phyloP scores from a whole-genome alignment of 2,888 invertebrate species.

The Zeuzera pyrina region DNA sequence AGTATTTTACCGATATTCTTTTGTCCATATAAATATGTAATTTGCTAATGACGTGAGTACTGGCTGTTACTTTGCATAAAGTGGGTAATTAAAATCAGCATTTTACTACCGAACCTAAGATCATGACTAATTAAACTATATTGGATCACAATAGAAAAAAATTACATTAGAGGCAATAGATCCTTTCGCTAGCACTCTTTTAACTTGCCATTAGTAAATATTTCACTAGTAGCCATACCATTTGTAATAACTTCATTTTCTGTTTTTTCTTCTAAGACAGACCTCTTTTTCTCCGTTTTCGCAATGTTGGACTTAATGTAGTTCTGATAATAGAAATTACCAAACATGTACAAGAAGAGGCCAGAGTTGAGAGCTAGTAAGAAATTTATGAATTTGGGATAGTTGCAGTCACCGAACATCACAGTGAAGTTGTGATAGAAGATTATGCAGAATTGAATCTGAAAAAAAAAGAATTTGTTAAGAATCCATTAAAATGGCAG shows the following conservation, averaged over 20 bases:
- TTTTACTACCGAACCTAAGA: no score
- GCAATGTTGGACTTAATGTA: conserved; percentile 57
- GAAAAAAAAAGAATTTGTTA: conserved; percentile 21
- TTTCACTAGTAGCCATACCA: conserved; percentile 22
- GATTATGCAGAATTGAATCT: conserved; percentile 84
- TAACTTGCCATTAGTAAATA: conserved; percentile 6
- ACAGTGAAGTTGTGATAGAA: conserved; percentile 79
- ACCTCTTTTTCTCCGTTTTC: conserved; percentile 12
- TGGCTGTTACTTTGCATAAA: no score
- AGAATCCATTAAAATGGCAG: no score
- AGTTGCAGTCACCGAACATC: conserved; percentile 79
- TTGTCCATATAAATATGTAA: no score
- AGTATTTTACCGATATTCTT: no score
- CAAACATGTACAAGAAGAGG: conserved; percentile 84
- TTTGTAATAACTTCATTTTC: conserved; percentile 18
- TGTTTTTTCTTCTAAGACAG: no score
- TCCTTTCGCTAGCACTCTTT: conserved; percentile 41
- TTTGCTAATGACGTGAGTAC: no score
- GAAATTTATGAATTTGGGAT: conserved; percentile 79
- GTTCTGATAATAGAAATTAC: conserved; percentile 80
- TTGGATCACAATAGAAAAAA: no score
- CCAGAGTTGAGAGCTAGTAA: conserved; percentile 78
- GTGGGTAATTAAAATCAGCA: no score
- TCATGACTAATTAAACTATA: no score
- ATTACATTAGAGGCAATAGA: no score